Evolutionary conservation across 2,113 vertebrate genomes (phyloP).

Genomic region (Colistium nudipinnis): DNA sequence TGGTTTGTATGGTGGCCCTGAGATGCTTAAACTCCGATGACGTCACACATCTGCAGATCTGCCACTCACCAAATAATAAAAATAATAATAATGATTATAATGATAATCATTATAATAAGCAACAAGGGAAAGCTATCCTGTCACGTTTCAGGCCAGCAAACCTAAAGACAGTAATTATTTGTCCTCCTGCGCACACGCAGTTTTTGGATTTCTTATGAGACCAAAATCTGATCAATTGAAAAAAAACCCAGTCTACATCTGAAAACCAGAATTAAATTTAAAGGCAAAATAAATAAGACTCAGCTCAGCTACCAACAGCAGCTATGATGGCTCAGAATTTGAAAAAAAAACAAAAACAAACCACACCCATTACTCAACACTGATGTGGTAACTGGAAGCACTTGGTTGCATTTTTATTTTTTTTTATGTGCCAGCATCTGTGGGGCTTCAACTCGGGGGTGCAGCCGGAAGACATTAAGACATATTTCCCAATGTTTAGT

Average conservation of each 20-base stretch:
- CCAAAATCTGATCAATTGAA: slow-evolving; percentile 28
- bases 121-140: slow-evolving; percentile 73
- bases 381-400: not conserved
- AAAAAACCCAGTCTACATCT: not conserved
- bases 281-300: not conserved
- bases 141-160: slow-evolving; percentile 64
- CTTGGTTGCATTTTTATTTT: not conserved
- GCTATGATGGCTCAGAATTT: not conserved
- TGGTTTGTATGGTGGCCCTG: not conserved
- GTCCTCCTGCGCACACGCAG: slow-evolving; percentile 8
- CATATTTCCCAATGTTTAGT: not conserved
- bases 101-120: slow-evolving; percentile 77
- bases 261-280: slow-evolving; percentile 1
- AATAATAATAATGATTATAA: too few relatives aligned
- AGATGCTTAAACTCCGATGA: slow-evolving; percentile 34
- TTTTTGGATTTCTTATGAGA: slow-evolving; percentile 24
- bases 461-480: not conserved
- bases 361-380: not conserved
- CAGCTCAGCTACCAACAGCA: not conserved
- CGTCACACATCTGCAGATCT: slow-evolving; percentile 68
- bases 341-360: too few relatives aligned
- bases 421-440: slow-evolving; percentile 2
- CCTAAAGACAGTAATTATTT: slow-evolving; percentile 67
- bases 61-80: too few relatives aligned
- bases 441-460: not conserved